A percentile compares a stretch with the other conserved stretches of the same genome.
phyloP scores from a whole-genome alignment of 2,113 vertebrate genomes.

The Sebastes fasciatus region DNA sequence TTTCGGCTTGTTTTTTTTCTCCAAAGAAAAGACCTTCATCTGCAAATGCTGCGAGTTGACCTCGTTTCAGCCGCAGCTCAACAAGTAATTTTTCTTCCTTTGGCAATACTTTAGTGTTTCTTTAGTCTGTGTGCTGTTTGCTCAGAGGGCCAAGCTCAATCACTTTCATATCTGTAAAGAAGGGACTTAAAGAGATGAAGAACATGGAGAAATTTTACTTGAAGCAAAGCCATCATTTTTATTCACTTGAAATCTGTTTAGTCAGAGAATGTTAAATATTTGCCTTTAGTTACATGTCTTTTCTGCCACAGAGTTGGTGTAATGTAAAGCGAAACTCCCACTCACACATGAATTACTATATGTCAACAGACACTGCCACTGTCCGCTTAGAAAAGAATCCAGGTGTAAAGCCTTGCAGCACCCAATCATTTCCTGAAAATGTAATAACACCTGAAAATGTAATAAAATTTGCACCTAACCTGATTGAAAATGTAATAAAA shows the following conservation, averaged over 20 bases:
- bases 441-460: background rate
- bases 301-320: background rate
- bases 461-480: background rate
- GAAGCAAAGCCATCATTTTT: background rate
- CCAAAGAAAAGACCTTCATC: conserved; percentile 16
- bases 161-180: background rate
- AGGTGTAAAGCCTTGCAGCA: background rate
- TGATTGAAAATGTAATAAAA: no score
- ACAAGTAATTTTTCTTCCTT: conserved; percentile 1
- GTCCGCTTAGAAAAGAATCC: background rate
- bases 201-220: background rate
- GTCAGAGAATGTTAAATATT: background rate
- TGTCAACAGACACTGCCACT: background rate
- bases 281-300: background rate
- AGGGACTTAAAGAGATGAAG: background rate
- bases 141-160: background rate
- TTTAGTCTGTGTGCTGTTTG: background rate
- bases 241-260: background rate
- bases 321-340: background rate
- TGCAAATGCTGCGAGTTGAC: conserved; percentile 12
- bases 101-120: background rate
- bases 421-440: background rate
- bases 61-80: conserved; percentile 17
- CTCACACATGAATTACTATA: background rate
- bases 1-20: conserved; percentile 1